A percentile compares a stretch with the other conserved stretches of the same genome.
phyloP scores from a whole-genome alignment of 2,888 invertebrate species.

The Dryadula phaetusa region DNA sequence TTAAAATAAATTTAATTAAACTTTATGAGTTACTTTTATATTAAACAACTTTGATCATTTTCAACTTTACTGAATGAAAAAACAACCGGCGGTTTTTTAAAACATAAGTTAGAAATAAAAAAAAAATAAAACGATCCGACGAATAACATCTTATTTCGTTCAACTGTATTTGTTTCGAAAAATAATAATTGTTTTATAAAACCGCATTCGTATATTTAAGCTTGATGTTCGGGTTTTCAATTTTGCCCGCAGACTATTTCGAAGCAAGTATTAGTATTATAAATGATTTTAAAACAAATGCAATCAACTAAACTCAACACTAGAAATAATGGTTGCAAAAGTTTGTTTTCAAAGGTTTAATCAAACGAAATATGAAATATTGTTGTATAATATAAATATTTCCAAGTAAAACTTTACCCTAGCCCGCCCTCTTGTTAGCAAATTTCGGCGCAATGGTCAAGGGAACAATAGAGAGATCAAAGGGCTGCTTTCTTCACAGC shows the following conservation, averaged over 20 bases:
- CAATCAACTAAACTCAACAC: conserved; percentile 5
- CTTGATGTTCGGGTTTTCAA: background rate
- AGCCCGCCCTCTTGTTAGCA: conserved; percentile 58
- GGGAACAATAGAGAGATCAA: conserved; percentile 71
- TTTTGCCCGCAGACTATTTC: background rate
- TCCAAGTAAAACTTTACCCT: conserved; percentile 49
- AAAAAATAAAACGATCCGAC: background rate
- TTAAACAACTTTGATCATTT: background rate
- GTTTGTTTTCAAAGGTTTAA: conserved; percentile 16
- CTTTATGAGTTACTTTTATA: no score
- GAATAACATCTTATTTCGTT: background rate
- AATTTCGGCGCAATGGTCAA: conserved; percentile 68
- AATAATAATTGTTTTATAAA: background rate
- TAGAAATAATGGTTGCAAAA: background rate
- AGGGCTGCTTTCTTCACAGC: conserved; percentile 65
- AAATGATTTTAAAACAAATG: conserved; percentile 1
- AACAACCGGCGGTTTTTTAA: background rate
- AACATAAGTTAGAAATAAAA: background rate
- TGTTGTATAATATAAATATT: conserved; percentile 28
- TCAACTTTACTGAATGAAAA: background rate
- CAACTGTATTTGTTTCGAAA: background rate
- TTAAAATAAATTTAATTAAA: no score
- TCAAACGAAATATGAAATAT: conserved; percentile 17
- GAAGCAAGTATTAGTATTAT: background rate
- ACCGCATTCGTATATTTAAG: background rate